Percentiles rank a stretch among this genome's conserved stretches.
These are phyloP conservation scores for Crepidodera aurea DNA, from an alignment of 2,888 invertebrate genomes.

Conservation along the genomic window DNA sequence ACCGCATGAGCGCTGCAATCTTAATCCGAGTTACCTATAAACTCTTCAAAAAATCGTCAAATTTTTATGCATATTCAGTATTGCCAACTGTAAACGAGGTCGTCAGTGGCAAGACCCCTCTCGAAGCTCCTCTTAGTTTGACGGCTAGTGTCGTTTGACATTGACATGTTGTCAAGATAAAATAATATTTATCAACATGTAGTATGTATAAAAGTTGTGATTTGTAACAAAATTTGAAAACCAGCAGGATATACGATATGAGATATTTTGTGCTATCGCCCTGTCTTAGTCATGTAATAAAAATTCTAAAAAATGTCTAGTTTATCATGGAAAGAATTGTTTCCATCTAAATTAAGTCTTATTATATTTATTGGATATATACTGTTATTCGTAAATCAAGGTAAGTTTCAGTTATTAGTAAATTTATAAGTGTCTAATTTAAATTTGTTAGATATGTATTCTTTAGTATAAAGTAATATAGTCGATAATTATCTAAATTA, in stretches of 20 bases:
- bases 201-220: background rate
- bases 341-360: slow-evolving; percentile 83
- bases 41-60: no score
- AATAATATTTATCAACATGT: background rate
- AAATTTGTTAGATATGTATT: no score
- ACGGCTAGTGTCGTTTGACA: no score
- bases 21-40: no score
- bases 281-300: background rate
- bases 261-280: background rate
- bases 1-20: no score
- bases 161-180: background rate
- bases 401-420: slow-evolving; percentile 63
- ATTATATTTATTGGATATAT: slow-evolving; percentile 86
- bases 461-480: no score
- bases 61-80: no score
- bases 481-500: no score
- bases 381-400: slow-evolving; percentile 90
- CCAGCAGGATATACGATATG: background rate
- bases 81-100: no score
- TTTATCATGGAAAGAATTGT: slow-evolving; percentile 67
- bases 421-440: background rate
- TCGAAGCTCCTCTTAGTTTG: no score
- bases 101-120: no score
- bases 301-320: slow-evolving; percentile 15
- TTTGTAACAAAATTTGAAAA: background rate